phyloP scores from a whole-genome alignment of 2,888 invertebrate species.

The Polyommatus icarus region DNA sequence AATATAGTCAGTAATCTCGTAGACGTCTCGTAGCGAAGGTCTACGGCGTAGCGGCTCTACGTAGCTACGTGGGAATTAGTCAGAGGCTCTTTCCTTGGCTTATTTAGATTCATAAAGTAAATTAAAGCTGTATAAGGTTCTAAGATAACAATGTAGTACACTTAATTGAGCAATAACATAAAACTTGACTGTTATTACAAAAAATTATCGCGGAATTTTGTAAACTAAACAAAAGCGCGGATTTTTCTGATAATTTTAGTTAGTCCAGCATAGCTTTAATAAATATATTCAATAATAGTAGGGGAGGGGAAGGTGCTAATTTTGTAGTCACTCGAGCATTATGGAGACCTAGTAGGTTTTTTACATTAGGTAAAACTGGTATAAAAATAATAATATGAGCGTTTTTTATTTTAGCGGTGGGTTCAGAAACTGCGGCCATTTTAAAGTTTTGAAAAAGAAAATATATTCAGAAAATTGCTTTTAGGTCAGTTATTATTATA shows the following conservation, averaged over 20 bases:
- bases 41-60: background rate
- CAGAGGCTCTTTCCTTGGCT: background rate
- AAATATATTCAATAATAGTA: too few species aligned
- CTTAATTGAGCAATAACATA: background rate
- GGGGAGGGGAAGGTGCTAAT: too few species aligned
- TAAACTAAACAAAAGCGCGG: background rate
- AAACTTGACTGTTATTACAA: background rate
- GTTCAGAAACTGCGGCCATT: too few species aligned
- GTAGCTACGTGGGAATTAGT: background rate
- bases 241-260: background rate
- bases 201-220: background rate
- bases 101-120: slow-evolving; percentile 3
- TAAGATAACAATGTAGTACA: background rate
- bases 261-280: too few species aligned
- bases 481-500: too few species aligned
- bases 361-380: too few species aligned
- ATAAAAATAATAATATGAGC: too few species aligned
- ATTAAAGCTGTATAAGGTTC: background rate
- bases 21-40: slow-evolving; percentile 1
- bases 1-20: background rate
- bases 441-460: too few species aligned
- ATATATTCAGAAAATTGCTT: too few species aligned
- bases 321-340: too few species aligned
- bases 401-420: too few species aligned
- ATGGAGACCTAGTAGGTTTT: too few species aligned